These are phyloP conservation scores for Zoanthus sociatus DNA, from an alignment of 92 coral and sea anemone genomes.

Conservation along the genomic window DNA sequence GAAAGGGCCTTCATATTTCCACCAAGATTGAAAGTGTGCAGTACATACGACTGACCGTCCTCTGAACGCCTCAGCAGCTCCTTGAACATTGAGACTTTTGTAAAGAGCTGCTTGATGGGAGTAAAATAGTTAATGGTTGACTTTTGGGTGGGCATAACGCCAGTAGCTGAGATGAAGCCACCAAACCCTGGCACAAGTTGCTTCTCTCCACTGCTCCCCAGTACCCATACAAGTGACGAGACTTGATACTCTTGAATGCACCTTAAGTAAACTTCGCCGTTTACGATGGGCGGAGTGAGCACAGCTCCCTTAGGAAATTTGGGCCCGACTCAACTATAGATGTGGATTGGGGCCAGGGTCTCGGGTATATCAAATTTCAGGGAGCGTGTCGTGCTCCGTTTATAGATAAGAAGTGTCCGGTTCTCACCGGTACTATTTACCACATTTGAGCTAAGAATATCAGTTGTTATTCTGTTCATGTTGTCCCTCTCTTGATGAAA, in stretches of 20 bases:
- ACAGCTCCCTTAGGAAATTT: constrained; percentile 49
- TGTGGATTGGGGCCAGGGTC: constrained; percentile 53
- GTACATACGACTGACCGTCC: constrained; percentile 69
- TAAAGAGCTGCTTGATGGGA: constrained; percentile 67
- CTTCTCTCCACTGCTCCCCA: constrained; percentile 46
- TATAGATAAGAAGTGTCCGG: not conserved
- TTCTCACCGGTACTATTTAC: constrained; percentile 66
- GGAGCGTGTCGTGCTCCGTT: constrained; percentile 29
- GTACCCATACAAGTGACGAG: constrained; percentile 54
- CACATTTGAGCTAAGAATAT: constrained; percentile 66
- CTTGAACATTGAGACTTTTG: constrained; percentile 52
- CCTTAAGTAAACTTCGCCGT: constrained; percentile 30
- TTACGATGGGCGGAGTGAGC: constrained; percentile 30
- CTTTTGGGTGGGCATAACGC: constrained; percentile 42
- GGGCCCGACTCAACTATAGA: constrained; percentile 66
- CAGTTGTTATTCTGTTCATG: constrained; percentile 50
- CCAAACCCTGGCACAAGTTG: constrained; percentile 59
- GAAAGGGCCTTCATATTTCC: constrained; percentile 62
- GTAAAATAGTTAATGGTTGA: constrained; percentile 61
- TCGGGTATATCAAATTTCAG: constrained; percentile 52
- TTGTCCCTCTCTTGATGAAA: constrained; percentile 68
- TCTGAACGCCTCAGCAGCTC: constrained; percentile 62
- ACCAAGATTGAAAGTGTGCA: constrained; percentile 68
- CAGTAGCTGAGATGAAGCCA: too few relatives aligned
- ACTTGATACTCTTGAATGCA: constrained; percentile 35